These are phyloP conservation scores for Cervus canadensis DNA, from an alignment of 2,113 vertebrate species.

Conservation along the genomic window DNA sequence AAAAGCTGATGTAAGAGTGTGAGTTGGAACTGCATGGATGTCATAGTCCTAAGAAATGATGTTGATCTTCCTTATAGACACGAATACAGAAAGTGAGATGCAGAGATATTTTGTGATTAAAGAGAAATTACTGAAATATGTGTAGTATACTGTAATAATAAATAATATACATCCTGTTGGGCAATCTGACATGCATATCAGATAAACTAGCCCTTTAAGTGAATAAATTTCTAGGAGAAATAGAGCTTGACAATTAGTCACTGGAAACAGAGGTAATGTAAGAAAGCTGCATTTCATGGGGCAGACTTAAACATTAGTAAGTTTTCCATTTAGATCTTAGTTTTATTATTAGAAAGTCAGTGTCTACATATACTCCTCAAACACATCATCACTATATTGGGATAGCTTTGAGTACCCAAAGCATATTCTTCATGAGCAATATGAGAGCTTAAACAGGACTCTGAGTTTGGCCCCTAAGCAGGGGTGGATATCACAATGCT, in stretches of 20 bases:
- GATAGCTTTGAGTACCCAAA: not conserved
- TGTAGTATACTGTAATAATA: not conserved
- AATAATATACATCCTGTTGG: not conserved
- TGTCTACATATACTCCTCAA: not conserved
- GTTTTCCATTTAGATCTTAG: not conserved
- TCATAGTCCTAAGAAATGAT: not conserved
- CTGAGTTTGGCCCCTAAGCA: not conserved
- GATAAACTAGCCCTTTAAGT: not conserved
- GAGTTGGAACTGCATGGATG: rapidly evolving
- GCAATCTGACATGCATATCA: not conserved
- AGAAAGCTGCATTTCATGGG: not conserved
- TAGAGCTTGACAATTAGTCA: not conserved
- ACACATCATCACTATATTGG: not conserved
- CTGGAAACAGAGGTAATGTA: not conserved
- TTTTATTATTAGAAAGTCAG: not conserved
- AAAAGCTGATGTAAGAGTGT: not conserved
- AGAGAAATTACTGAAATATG: not conserved
- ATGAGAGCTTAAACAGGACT: not conserved
- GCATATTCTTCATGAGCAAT: not conserved
- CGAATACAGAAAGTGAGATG: not conserved
- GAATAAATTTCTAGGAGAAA: not conserved
- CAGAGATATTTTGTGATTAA: not conserved
- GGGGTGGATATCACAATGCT: not conserved
- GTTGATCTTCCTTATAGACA: not conserved
- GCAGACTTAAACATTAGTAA: not conserved